Evolutionary conservation across 2,888 invertebrate genomes (phyloP), one percentile per base, ranked within the genome.

Genomic region (Epinotia brunnichana): DNA sequence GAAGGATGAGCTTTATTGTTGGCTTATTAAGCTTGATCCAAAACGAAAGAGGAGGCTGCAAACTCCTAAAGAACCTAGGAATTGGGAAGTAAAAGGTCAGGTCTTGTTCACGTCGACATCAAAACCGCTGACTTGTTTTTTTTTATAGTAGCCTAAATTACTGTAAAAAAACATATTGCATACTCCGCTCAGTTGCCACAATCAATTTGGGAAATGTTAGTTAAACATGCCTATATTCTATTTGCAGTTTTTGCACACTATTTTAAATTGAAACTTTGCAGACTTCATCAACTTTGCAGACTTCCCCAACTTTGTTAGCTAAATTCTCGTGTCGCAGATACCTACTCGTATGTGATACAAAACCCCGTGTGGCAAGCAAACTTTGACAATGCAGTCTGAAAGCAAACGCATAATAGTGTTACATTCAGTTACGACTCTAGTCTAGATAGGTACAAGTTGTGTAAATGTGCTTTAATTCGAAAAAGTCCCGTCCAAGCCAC

Each of bases 351-450:
- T 48, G 48, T 48, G 48, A 48, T 48, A 48, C 48, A 15, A 48
- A 48, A 48, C 48, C 48, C n/a, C n/a, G 48, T 48, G 48, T n/a
- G 48, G 48, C 13, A 13, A 48, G n/a, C 2, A 48, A 48, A 48
- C 48, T 48, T n/a, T 48, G 7, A 48, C 48, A 48, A 48, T 48
- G n/a, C 48, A 48, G 48, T 48, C 48, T 48, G n/a, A n/a, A n/a
- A 7, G n/a, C n/a, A 48, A n/a, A 15, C n/a, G n/a, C 48, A 1
- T 48, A 15, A 15, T 44, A 44, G 15, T 44, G 15, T 44, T 44
- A 44, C 44, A 48, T 48, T 48, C n/a, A n/a, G 48, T 48, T 44
- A 44, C 13, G 41, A 41, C 11, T 29, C 29, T 39, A 39, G 39
- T 39, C 11, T 10, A 13, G 44, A 15, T 15, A 13, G 44, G 3